Base-by-base conservation (phyloP, 1,140 invertebrate species). In the Sminthurinus signatus region DNA sequence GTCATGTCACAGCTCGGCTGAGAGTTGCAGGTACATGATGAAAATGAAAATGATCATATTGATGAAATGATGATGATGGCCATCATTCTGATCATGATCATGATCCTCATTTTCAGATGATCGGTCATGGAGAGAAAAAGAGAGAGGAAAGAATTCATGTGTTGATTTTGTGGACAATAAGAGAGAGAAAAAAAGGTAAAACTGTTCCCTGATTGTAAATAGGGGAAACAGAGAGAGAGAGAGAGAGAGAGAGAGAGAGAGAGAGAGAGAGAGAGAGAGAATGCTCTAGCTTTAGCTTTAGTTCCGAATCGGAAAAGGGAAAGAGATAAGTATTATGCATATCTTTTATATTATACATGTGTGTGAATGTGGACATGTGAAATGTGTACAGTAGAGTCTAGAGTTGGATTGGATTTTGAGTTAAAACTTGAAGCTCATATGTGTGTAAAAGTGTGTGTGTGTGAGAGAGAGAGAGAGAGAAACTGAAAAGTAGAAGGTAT, bases 201-300 rank as follows among this genome's bases (percentile, higher is more conserved):
- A 65, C 54, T 65, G 56, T 27, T 65, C 50, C 52, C 56, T 60
- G 63, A 65, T 65, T 65, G 63, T 65, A 65, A 65, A 65, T 60
- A 36, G 63, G 55, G 42, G 57, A 62, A 60, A 46, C 31, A n/a
- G 10, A 14, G 23, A 10, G 60, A 10, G 28, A 62, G 32, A 10
- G 57, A 54, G 17, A 19, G 25, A 14, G 15, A 27, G 27, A 31
- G 23, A 50, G 46, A 17, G 46, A 50, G 56, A 29, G 32, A 25
- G 62, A 64, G 62, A 64, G 51, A 32, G 62, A 64, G 46, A 58
- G 44, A n/a, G 46, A 10, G 27, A n/a, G n/a, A n/a, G n/a, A n/a
- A n/a, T n/a, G n/a, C n/a, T n/a, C n/a, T n/a, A n/a, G n/a, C n/a
- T n/a, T n/a, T n/a, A n/a, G n/a, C n/a, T n/a, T n/a, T n/a, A n/a